Conservation (phyloP, 2,888 invertebrate genomes). For the Tupiocoris notatus region DNA sequence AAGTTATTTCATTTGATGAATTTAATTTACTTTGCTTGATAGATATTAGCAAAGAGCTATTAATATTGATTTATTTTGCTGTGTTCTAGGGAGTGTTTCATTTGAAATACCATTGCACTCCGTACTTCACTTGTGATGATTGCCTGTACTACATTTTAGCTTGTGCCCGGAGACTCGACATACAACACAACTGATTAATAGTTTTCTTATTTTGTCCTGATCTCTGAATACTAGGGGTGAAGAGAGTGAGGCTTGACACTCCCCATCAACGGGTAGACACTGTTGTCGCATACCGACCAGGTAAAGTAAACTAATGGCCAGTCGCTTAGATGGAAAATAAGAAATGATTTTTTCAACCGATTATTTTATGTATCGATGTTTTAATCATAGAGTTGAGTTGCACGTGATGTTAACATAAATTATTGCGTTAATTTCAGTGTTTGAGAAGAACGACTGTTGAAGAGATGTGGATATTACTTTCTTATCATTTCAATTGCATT, state of each 20-base stretch:
- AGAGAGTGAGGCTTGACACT: conserved; percentile 38
- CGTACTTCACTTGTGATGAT: conserved; percentile 33
- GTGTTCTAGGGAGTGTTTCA: conserved; percentile 37
- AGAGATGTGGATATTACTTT: conserved; percentile 14
- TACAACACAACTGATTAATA: conserved; percentile 46
- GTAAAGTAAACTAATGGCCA: conserved; percentile 57
- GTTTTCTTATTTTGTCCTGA: conserved; percentile 48
- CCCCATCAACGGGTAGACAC: conserved; percentile 42
- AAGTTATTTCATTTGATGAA: too few species aligned
- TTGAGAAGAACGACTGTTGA: conserved; percentile 8
- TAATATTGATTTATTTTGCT: conserved; percentile 35
- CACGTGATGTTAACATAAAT: conserved; percentile 1
- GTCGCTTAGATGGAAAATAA: conserved; percentile 52
- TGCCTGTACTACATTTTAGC: conserved; percentile 31
- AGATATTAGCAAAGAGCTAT: conserved; percentile 24
- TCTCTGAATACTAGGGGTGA: conserved; percentile 44
- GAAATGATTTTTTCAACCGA: too few species aligned
- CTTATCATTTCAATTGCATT: neutral
- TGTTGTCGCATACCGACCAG: conserved; percentile 51
- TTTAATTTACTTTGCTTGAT: conserved; percentile 25
- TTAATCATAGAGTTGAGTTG: neutral
- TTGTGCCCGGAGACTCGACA: conserved; percentile 6
- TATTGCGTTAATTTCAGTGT: conserved; percentile 21
- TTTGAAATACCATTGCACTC: conserved; percentile 27
- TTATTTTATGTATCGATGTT: neutral